These are phyloP conservation scores for Notolepis coatsorum DNA, from an alignment of 2,797 vertebrate genomes.

Conservation along the genomic window DNA sequence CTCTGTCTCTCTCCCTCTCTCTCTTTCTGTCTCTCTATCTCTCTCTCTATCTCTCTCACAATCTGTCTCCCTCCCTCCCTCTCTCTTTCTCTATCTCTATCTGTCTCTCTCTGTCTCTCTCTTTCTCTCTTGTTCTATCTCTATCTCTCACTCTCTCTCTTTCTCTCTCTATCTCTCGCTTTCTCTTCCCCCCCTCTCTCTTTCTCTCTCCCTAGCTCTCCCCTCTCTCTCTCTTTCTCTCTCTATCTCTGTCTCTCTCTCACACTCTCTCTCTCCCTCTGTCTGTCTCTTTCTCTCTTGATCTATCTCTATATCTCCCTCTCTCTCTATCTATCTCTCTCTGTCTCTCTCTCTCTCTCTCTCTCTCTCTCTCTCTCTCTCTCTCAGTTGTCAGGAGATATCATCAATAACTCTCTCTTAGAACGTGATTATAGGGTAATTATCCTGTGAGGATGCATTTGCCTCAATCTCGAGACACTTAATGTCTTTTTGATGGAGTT, in stretches of 20 bases:
- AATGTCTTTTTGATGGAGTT: constrained; percentile 76
- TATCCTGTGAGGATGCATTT: constrained; percentile 74
- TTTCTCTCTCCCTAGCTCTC: not conserved
- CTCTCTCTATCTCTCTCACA: not conserved
- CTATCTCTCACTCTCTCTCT: constrained; percentile 11
- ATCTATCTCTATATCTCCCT: no score
- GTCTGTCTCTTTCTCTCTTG: constrained; percentile 24
- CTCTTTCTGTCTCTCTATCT: not conserved
- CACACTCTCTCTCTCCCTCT: constrained; percentile 21
- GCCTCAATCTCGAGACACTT: constrained; percentile 60
- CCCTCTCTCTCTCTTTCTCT: not conserved
- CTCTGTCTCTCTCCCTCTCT: not conserved
- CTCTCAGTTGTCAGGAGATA: constrained; percentile 70
- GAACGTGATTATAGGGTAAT: constrained; percentile 73
- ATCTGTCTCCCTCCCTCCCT: not conserved
- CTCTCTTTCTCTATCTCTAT: not conserved
- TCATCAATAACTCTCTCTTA: constrained; percentile 69
- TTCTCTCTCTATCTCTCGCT: no score
- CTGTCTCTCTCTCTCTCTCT: no score
- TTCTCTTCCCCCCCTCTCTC: not conserved
- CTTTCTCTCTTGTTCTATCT: constrained; percentile 12
- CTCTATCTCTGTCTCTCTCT: constrained; percentile 24
- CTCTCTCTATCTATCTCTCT: no score
- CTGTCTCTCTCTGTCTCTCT: constrained; percentile 37
- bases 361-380: constrained; percentile 48